Evolutionary conservation across 2,888 invertebrate genomes (phyloP), one percentile per base, ranked within the genome.

Genomic region (Tortrix viridana): DNA sequence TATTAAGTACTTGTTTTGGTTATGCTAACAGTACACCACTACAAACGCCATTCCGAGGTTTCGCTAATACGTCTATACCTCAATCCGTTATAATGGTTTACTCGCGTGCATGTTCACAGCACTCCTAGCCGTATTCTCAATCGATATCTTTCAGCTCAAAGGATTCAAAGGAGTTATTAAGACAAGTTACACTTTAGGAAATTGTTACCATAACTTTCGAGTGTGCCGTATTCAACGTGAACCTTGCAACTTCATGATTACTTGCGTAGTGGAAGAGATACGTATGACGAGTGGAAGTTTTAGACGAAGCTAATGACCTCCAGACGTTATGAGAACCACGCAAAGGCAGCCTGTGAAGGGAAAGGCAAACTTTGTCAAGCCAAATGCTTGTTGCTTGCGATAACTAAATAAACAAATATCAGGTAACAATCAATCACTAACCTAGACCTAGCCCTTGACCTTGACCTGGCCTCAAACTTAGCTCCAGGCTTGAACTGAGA

Each of bases 191-290:
- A 77, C 74, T 81, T 75, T 57, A 70, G 77, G 76, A 77, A 82
- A 82, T 81, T 80, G 82, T 80, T 80, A 69, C 70, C 68, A 71
- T 78, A 76, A 63, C 53, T 58, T 62, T 62, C 22, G 74, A 72
- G 66, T 73, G 70, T 53, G 44, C 62, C 63, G 60, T 68, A 65
- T 65, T 70, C 76, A 74, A 69, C 61, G 65, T 65, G 60, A 66
- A 56, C 65, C 68, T 70, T 71, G 71, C 67, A 72, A 82, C 75
- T 82, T 85, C 78, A 78, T 83, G 79, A 82, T 82, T 83, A 80
- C 75, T 76, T 71, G 74, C 66, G 69, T 67, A 66, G 47, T 48
- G 52, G 48, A 57, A 63, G 53, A 63, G 53, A 53, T 53, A 63
- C 43, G 53, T 63, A 38, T 53, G 63, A 63, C 47, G 38, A 48